A percentile compares a stretch with the other conserved stretches of the same genome.
These are phyloP conservation scores for Neoscelio sp. DNA, from an alignment of 2,888 invertebrate genomes.

Conservation along the genomic window DNA sequence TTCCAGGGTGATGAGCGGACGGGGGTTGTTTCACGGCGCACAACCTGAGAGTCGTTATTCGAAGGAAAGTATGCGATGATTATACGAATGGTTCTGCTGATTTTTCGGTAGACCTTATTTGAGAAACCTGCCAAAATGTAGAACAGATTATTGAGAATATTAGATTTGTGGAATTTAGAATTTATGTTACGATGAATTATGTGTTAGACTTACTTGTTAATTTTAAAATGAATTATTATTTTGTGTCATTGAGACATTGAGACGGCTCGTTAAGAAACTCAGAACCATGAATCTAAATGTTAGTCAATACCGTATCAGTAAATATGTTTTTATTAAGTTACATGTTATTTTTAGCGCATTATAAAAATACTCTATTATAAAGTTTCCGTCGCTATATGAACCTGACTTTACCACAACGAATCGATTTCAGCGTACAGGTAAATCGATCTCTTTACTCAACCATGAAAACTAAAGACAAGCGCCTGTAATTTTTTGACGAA, in stretches of 20 bases:
- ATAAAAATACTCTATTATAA: conserved; percentile 26
- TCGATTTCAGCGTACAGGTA: conserved; percentile 31
- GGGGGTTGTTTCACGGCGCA: conserved; percentile 50
- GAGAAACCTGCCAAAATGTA: too few relatives aligned
- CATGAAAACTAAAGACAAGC: conserved; percentile 51
- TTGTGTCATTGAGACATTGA: too few relatives aligned
- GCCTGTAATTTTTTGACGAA: neutral
- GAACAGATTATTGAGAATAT: too few relatives aligned
- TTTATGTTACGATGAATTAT: too few relatives aligned
- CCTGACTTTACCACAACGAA: conserved; percentile 26
- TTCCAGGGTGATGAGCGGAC: too few relatives aligned
- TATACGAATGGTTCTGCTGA: conserved; percentile 40
- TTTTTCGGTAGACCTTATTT: conserved; percentile 33
- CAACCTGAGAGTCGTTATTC: conserved; percentile 48
- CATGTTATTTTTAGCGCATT: conserved; percentile 4
- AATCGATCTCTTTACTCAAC: conserved; percentile 49
- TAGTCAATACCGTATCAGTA: too few relatives aligned
- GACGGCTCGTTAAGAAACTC: too few relatives aligned
- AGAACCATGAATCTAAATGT: neutral
- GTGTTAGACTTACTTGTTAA: too few relatives aligned
- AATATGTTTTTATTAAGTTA: too few relatives aligned
- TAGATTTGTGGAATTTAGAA: too few relatives aligned
- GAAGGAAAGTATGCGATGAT: conserved; percentile 45
- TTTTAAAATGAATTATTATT: too few relatives aligned
- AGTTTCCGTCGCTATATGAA: conserved; percentile 12